Evolutionary conservation across 2,113 vertebrate genomes (phyloP).

Genomic region (Brienomyrus brachyistius): DNA sequence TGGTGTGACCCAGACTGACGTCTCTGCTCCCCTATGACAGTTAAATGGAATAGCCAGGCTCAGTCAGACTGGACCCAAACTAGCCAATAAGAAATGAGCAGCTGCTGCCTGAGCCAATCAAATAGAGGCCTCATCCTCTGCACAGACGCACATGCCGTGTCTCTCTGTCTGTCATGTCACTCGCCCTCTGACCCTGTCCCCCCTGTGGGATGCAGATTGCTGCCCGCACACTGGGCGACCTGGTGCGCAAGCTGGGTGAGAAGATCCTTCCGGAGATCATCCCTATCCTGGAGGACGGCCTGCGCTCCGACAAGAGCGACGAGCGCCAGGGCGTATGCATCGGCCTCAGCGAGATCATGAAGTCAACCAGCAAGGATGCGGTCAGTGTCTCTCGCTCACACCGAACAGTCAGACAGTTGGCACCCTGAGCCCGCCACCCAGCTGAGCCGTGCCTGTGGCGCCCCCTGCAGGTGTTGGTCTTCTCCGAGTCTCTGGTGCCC

Average conservation of each 20-base stretch:
- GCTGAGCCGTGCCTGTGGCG: neutral
- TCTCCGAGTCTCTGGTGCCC: conserved; percentile 91
- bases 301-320: conserved; percentile 89
- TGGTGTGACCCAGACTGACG: neutral
- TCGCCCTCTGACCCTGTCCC: neutral
- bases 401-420: neutral
- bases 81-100: neutral
- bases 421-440: neutral
- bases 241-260: conserved; percentile 94
- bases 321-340: conserved; percentile 97
- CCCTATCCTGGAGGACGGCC: conserved; percentile 89
- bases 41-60: neutral
- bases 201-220: conserved; percentile 70
- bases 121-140: neutral
- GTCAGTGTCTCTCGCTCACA: conserved; percentile 59
- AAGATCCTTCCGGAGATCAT: conserved; percentile 98
- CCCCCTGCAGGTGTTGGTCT: conserved; percentile 78
- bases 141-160: neutral
- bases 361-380: conserved; percentile 93
- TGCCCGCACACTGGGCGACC: conserved; percentile 87
- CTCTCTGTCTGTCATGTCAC: neutral
- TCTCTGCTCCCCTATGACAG: neutral
- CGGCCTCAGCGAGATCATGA: conserved; percentile 96
- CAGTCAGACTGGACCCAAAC: neutral
- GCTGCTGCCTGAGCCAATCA: neutral